Evolutionary conservation across 2,888 invertebrate species (phyloP).

Genomic region (Zygothrica quintamaculata): DNA sequence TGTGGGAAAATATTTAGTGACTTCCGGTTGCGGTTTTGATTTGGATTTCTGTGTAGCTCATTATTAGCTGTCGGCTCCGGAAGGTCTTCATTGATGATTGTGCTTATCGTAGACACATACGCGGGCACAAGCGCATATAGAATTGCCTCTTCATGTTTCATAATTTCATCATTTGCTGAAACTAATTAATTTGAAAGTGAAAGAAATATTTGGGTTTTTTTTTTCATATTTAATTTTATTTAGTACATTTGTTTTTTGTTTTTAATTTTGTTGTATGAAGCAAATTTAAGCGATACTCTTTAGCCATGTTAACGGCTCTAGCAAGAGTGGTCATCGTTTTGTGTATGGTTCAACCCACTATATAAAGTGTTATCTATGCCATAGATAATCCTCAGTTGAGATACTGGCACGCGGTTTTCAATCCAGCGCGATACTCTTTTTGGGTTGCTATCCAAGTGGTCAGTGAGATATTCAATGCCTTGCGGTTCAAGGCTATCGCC

Average conservation of each 20-base stretch:
- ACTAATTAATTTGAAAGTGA: constrained; percentile 23
- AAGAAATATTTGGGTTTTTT: constrained; percentile 9
- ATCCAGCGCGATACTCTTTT: constrained; percentile 38
- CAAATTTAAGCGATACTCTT: constrained; percentile 30
- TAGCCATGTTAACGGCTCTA: constrained; percentile 53
- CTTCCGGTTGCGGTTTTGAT: constrained; percentile 79
- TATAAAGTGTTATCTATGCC: constrained; percentile 2
- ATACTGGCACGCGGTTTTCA: constrained; percentile 41
- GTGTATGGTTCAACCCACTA: no score
- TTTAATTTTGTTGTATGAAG: no score
- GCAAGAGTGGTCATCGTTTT: constrained; percentile 31
- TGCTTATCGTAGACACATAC: constrained; percentile 43
- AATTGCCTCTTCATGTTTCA: no score
- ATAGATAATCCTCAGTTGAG: background rate
- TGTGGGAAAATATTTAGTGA: constrained; percentile 82
- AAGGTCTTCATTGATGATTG: constrained; percentile 54
- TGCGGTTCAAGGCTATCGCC: constrained; percentile 44
- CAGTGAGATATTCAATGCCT: constrained; percentile 42
- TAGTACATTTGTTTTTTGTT: no score
- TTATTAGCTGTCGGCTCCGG: constrained; percentile 54
- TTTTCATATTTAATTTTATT: constrained; percentile 14
- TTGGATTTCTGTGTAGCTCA: constrained; percentile 51
- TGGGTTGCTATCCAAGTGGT: constrained; percentile 16
- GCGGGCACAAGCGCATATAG: constrained; percentile 38
- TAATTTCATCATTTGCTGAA: constrained; percentile 49